phyloP scores from a whole-genome alignment of 2,888 invertebrate genomes.

The Nasonia oneida region DNA sequence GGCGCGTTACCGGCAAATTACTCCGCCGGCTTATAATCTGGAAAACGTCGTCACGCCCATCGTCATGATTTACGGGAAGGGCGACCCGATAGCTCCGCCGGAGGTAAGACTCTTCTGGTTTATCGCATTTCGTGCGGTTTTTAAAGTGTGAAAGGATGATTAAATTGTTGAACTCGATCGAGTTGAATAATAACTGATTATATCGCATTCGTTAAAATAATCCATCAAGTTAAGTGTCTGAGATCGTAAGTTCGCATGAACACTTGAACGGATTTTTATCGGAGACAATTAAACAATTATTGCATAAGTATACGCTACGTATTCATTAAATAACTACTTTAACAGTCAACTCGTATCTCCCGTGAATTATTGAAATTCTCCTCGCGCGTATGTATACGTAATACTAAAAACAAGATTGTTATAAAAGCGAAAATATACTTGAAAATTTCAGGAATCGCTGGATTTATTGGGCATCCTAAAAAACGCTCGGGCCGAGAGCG shows the following conservation, averaged over 20 bases:
- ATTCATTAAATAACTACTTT: too few species aligned
- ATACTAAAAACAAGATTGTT: too few species aligned
- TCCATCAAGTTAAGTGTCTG: too few species aligned
- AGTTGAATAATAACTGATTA: too few species aligned
- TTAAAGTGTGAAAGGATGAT: background rate
- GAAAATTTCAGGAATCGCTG: constrained; percentile 13
- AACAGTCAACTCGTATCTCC: too few species aligned
- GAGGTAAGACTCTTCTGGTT: constrained; percentile 6
- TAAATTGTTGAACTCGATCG: background rate
- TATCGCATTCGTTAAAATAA: too few species aligned
- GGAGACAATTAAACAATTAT: too few species aligned
- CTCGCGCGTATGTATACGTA: too few species aligned
- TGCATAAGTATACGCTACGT: background rate
- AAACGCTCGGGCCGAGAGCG: constrained; percentile 24
- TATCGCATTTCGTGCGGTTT: background rate
- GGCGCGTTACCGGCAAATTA: background rate
- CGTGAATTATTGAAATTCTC: too few species aligned
- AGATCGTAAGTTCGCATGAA: too few species aligned
- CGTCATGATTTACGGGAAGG: constrained; percentile 19
- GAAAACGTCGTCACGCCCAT: constrained; percentile 14
- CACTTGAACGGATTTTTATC: too few species aligned
- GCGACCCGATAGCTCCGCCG: constrained; percentile 27
- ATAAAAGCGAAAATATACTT: too few species aligned
- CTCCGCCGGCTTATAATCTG: constrained; percentile 29
- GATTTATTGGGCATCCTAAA: constrained; percentile 10